Evolutionary conservation across 2,797 vertebrate genomes (phyloP).

Genomic region (Myotis pilosus): DNA sequence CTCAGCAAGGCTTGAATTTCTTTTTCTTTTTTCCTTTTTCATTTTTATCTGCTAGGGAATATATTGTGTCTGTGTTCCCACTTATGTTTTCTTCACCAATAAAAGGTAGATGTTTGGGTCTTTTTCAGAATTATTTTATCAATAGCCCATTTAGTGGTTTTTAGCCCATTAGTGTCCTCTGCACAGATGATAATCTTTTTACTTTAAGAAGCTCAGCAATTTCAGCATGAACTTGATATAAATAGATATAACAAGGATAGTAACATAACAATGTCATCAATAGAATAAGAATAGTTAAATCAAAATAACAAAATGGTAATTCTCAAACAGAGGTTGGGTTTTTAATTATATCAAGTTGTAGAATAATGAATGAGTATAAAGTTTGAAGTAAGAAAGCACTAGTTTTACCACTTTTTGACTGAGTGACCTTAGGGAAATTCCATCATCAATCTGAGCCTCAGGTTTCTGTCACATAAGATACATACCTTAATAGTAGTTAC

Average conservation of each 20-base stretch:
- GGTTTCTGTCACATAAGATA: neutral
- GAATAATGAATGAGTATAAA: neutral
- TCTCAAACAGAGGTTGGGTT: neutral
- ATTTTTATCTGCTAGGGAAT: slow-evolving; percentile 37
- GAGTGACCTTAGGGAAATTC: neutral
- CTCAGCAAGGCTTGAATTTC: slow-evolving; percentile 48
- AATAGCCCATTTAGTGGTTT: neutral
- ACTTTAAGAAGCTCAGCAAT: slow-evolving; percentile 30
- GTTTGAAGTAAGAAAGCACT: neutral
- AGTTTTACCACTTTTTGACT: neutral
- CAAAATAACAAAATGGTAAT: neutral
- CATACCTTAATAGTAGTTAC: neutral
- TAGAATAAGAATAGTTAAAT: neutral
- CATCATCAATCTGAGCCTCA: neutral
- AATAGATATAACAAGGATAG: neutral
- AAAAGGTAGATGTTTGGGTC: neutral
- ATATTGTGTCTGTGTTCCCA: slow-evolving; percentile 32
- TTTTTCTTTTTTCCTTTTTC: neutral
- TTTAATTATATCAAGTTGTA: neutral
- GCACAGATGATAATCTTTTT: slow-evolving; percentile 4
- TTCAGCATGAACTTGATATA: slow-evolving; percentile 40
- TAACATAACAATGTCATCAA: neutral
- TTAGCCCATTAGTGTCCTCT: slow-evolving; percentile 29
- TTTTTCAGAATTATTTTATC: slow-evolving; percentile 46
- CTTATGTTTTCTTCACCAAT: slow-evolving; percentile 5